Percentiles rank a stretch among this genome's conserved stretches.
These are phyloP conservation scores for Microvelia longipes DNA, from an alignment of 1,140 invertebrate species.

Conservation along the genomic window DNA sequence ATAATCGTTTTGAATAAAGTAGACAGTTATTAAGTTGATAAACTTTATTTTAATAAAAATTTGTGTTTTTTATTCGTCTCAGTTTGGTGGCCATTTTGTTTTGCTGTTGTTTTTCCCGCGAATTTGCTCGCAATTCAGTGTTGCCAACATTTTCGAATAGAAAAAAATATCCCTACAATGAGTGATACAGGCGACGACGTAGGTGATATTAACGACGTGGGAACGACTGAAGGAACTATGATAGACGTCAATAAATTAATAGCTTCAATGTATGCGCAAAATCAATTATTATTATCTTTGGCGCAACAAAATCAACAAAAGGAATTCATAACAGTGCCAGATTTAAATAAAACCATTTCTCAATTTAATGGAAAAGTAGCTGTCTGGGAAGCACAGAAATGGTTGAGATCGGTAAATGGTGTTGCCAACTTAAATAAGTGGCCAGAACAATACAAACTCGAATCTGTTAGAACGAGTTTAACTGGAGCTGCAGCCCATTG, in stretches of 20 bases:
- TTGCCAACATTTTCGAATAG: too few relatives aligned
- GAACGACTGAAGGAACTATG: too few relatives aligned
- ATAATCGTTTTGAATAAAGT: too few relatives aligned
- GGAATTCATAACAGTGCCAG: background rate
- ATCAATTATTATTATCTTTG: background rate
- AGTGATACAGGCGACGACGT: too few relatives aligned
- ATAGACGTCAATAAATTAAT: background rate
- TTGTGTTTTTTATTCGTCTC: too few relatives aligned
- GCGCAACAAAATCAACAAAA: background rate
- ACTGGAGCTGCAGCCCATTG: background rate
- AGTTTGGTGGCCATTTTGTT: too few relatives aligned
- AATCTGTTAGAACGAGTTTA: background rate
- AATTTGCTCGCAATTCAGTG: too few relatives aligned
- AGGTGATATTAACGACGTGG: too few relatives aligned
- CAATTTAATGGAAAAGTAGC: background rate
- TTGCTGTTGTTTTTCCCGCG: too few relatives aligned
- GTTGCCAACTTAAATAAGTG: background rate
- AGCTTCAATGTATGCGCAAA: background rate
- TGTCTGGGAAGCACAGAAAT: background rate
- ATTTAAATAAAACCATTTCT: background rate
- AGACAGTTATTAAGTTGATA: too few relatives aligned
- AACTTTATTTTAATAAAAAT: too few relatives aligned
- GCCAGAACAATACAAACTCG: background rate
- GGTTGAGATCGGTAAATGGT: background rate
- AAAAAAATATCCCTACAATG: too few relatives aligned